Evolutionary conservation across 2,797 vertebrate species (phyloP).

Genomic region (Sebastolobus altivelis): DNA sequence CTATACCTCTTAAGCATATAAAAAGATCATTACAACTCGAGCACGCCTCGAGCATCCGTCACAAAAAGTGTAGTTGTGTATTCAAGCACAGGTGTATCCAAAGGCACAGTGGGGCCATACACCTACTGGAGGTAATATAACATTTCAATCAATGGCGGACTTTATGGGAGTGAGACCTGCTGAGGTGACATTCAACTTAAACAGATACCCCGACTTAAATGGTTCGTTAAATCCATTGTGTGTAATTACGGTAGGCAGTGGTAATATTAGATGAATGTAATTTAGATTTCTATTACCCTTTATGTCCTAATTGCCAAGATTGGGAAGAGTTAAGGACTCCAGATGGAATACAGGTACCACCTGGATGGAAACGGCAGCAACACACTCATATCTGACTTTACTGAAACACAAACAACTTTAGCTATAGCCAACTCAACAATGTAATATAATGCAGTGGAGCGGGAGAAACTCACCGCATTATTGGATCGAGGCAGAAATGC

Average conservation of each 20-base stretch:
- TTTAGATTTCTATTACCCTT: conserved; percentile 75
- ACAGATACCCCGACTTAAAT: conserved; percentile 58
- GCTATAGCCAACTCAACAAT: conserved; percentile 5
- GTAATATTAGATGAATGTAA: conserved; percentile 77
- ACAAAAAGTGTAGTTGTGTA: conserved; percentile 2
- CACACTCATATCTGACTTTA: conserved; percentile 14
- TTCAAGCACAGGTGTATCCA: conserved; percentile 4
- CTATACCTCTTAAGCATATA: conserved; percentile 15
- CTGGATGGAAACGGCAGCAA: conserved; percentile 44
- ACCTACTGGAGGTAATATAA: conserved; percentile 60
- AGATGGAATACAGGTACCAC: conserved; percentile 69
- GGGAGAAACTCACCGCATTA: conserved; percentile 51
- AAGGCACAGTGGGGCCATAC: conserved; percentile 40
- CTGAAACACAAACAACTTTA: not conserved
- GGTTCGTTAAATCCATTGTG: conserved; percentile 75
- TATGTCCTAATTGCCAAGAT: conserved; percentile 77
- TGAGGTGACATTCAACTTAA: conserved; percentile 80
- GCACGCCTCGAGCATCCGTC: conserved; percentile 34
- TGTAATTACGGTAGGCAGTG: conserved; percentile 72
- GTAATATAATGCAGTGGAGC: conserved; percentile 51
- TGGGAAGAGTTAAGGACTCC: conserved; percentile 69
- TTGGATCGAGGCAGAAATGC: conserved; percentile 62
- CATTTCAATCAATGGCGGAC: conserved; percentile 62
- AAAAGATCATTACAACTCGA: conserved; percentile 53
- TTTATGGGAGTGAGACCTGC: conserved; percentile 69